Base-by-base conservation (phyloP, 2,797 vertebrate genomes). In the Petrocephalus sullivani region DNA sequence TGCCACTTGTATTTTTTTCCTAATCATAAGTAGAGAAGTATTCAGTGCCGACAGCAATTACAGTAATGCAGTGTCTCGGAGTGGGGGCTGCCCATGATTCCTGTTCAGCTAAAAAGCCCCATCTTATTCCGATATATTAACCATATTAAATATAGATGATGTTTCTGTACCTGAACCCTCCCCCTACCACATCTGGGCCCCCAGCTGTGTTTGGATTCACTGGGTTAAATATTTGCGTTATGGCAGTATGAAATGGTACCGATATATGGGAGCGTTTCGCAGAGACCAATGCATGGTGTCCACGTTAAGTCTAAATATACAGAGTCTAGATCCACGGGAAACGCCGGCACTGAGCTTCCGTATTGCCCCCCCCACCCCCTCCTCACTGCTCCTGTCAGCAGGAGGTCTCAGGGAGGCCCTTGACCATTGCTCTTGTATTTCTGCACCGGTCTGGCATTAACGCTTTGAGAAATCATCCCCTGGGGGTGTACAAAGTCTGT, bases 401-500 rank as follows among this genome's bases (percentile, higher is more conserved):
- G 10, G 84, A 60, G 54, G 33, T 4, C 58, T 19, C 85, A 28
- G 49, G 28, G 7, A 33, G 33, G 33, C 54, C 23, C 49, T 1
- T 12, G 14, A 54, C 9, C 10, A 53, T 51, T 37, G 16, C 1
- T 89, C n/a, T 33, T 89, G 78, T 87, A 41, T 54, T 81, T 84
- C 88, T 87, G 90, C 83, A 86, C 53, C 58, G 87, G 10, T 87
- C 89, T 57, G 89, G 90, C 89, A 90, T 89, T 90, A 28, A 21
- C 90, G 90, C 41, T 0, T 37, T 91, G 92, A 94, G 90, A 88
- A 92, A 93, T 91, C 49, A 75, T 89, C 92, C 93, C 92, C 92
- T 10, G 71, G 16, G 16, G 28, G 49, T 56, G 53, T 57, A 49
- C 37, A 78, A n/a, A 53, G 16, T 46, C 14, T 7, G 16, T 1